Conservation (phyloP, 2,888 invertebrate species). For the Argyra leucocephala region DNA sequence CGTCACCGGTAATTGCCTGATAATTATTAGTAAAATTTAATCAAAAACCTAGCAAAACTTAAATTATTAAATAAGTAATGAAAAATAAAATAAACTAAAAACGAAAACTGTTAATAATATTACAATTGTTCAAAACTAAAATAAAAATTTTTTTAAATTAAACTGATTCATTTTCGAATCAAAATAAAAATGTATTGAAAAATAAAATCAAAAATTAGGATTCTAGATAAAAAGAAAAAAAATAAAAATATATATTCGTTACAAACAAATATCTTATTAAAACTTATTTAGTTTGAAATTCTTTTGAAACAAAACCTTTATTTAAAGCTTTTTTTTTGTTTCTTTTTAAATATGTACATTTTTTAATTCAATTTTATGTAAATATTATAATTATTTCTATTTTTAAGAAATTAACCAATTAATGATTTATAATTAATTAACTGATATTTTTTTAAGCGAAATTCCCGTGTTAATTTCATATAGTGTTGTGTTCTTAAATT, state of each 20-base stretch:
- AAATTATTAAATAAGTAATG: not conserved
- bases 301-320: too few relatives aligned
- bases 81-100: too few relatives aligned
- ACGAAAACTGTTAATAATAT: not conserved
- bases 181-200: not conserved
- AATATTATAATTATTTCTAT: too few relatives aligned
- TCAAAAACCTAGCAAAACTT: not conserved
- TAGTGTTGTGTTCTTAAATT: not conserved
- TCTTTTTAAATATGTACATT: too few relatives aligned
- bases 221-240: not conserved
- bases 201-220: not conserved
- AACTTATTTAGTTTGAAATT: too few relatives aligned
- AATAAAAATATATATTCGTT: too few relatives aligned
- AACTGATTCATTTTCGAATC: slow-evolving; percentile 11
- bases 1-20: slow-evolving; percentile 48
- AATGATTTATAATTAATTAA: too few relatives aligned
- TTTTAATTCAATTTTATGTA: too few relatives aligned
- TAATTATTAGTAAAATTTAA: slow-evolving; percentile 19
- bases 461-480: not conserved
- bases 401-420: too few relatives aligned
- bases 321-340: too few relatives aligned
- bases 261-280: too few relatives aligned
- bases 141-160: not conserved
- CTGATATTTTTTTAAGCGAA: too few relatives aligned
- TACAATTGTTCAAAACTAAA: not conserved